Base-by-base conservation (phyloP, 2,888 invertebrate genomes). In the Chouioia cunea region DNA sequence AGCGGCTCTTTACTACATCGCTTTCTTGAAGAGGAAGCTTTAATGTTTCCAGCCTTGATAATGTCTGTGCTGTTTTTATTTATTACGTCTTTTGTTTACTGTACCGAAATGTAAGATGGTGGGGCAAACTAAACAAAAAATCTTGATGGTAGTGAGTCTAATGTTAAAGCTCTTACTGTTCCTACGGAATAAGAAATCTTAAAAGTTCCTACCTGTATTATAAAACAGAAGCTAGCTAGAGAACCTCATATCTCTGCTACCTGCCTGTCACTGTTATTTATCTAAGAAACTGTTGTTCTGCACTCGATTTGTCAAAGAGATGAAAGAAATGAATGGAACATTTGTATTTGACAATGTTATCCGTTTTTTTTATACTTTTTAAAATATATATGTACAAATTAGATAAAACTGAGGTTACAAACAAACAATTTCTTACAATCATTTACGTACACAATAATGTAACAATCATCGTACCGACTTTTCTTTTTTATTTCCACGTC, bases 171-270 rank as follows among this genome's bases (percentile, higher is more conserved):
- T 36, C 6, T 8, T 36, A 36, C 6, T 36, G 36, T 12, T 36
- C 36, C 36, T 36, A 36, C 36, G 10, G 4, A 36, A 36, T 36
- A 4, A 36, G 4, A 36, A 10, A 36, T 36, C 36, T 36, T 36
- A 12, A 65, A 77, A 76, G 75, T 77, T 83, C 81, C 82, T 82
- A 82, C 82, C 82, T 82, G 81, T 76, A 79, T 76, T 78, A 73
- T 76, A 27, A 76, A 78, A 81, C 77, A 77, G 77, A 78, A 77
- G 77, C 79, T 80, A 81, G 78, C 79, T 79, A 82, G 79, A 79
- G 79, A 77, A 78, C 78, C 74, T 80, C 78, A 75, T n/a, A n/a
- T 78, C 75, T 83, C 82, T 80, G 81, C 82, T 83, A 83, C 81
- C 83, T 83, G 82, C 80, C 83, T 81, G 80, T 78, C 72, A 36